Base-by-base conservation (phyloP, 2,113 vertebrate genomes). In the Mesitornis unicolor region DNA sequence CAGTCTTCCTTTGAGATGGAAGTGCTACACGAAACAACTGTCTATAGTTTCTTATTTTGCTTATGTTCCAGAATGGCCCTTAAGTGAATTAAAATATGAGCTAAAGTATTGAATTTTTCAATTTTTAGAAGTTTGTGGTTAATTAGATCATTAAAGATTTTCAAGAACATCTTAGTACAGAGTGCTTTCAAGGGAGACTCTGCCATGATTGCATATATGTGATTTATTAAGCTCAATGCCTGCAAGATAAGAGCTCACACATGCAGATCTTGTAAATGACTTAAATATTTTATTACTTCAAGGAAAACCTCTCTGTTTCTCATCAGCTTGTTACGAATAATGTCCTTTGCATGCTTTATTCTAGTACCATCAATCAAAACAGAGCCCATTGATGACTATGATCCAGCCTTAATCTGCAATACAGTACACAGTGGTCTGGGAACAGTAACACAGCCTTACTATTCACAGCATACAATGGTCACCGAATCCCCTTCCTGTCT, bases 321-420 rank as follows among this genome's bases (percentile, higher is more conserved):
- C 53, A 33, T 26, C 16, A 26, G 84, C 89, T 67, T 3, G 3
- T 95, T 87, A 54, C 93, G 7, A 93, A 59, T 60, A 76, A 90
- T 6, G 16, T 90, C 80, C 93, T 97, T 92, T 87, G 22, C 96
- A 73, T 97, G 90, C 96, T 97, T 93, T 96, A 40, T 97, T 98
- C 94, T 98, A 99, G 99, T 99, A 96, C 99, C 99, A 21, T 98
- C 99, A 96, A 99, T 99, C 96, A 99, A 99, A 98, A 99, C 99
- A 6, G 99, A 99, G 97, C 99, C 99, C 59, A 86, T 98, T 26
- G 99, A 99, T 83, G 99, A 99, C 89, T 99, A 99, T 47, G 99
- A 99, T 95, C 97, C 98, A 26, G 96, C 98, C 85, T 97, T 98
- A 98, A 98, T 99, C 98, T 98, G 98, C 97, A 99, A 97, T 40